Evolutionary conservation across 2,888 invertebrate species (phyloP), one percentile per base, ranked within the genome.

Genomic region (Camponotus fellah): DNA sequence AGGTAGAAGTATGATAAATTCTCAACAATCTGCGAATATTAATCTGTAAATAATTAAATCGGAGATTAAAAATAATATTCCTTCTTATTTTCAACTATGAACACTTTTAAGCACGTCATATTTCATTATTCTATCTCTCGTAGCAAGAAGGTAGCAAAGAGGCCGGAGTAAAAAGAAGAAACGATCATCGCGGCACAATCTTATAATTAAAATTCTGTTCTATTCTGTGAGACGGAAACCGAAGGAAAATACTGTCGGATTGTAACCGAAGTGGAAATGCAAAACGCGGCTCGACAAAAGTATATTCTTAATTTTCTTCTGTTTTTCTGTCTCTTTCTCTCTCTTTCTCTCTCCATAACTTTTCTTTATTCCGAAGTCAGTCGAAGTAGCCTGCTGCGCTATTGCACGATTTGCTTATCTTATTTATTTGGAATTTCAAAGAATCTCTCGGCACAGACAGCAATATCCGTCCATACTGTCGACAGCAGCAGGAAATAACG

Each of bases 351-450:
- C 46, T 17, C 49, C 2, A 6, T 49, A 49, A 6, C 53, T 17
- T 60, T 46, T 46, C 17, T 68, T 68, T 26, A 26, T 46, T 34
- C 53, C 69, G 1, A 34, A 32, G 69, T 53, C 34, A 53, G 34
- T 53, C 21, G n/a, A n/a, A 71, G 37, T 53, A 21, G 34, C n/a
- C 53, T n/a, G 34, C 34, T 71, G 64, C 21, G 8, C 53, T 71
- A 32, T n/a, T 71, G 69, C 53, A 14, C 68, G n/a, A 85, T 76
- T 77, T 85, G 80, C 82, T 85, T 86, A 81, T 85, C 34, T 76
- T 21, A 68, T 76, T 77, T 62, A 75, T 74, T 76, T n/a, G 71
- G 37, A 72, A 81, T 64, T 76, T 74, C 79, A 53, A 40, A 26
- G 69, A 37, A 10, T n/a, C n/a, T 49, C n/a, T 21, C 32, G 37